A percentile compares a stretch with the other conserved stretches of the same genome.
phyloP scores from a whole-genome alignment of 2,888 invertebrate genomes.

The Ormia ochracea region DNA sequence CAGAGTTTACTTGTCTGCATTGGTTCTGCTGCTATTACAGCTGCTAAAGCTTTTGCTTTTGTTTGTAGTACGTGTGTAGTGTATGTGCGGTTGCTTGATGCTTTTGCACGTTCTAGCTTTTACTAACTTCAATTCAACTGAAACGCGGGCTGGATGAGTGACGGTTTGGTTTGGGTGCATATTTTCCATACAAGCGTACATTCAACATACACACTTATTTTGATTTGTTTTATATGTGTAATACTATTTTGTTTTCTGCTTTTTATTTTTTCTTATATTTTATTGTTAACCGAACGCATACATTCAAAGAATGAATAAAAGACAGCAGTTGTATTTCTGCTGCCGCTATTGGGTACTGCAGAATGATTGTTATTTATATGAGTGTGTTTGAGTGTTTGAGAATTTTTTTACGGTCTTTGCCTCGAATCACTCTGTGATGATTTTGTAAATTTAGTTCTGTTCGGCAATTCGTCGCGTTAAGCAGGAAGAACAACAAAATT shows the following conservation, averaged over 20 bases:
- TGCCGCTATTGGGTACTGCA: constrained; percentile 22
- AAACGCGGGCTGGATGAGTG: constrained; percentile 23
- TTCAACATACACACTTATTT: constrained; percentile 32
- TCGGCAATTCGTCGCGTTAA: constrained; percentile 74
- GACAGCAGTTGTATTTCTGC: constrained; percentile 8
- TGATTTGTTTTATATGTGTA: constrained; percentile 40
- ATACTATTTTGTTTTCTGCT: constrained; percentile 16
- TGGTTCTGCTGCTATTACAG: background rate
- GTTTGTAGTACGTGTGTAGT: background rate
- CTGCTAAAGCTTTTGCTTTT: constrained; percentile 2
- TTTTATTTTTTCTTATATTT: constrained; percentile 23
- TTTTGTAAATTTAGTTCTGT: constrained; percentile 70
- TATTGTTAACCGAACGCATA: constrained; percentile 29
- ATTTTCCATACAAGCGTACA: constrained; percentile 20
- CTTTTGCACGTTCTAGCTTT: constrained; percentile 15
- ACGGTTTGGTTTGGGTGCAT: constrained; percentile 36
- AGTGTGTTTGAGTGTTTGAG: constrained; percentile 23
- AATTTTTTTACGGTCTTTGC: constrained; percentile 55
- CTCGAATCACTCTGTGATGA: constrained; percentile 56
- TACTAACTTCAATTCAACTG: constrained; percentile 43
- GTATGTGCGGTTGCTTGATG: background rate
- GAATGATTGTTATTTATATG: constrained; percentile 22
- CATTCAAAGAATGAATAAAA: background rate
- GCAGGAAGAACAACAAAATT: constrained; percentile 66
- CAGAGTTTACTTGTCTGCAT: constrained; percentile 44